Evolutionary conservation across 2,113 vertebrate species (phyloP), one percentile per base, ranked within the genome.

Genomic region (Thymallus thymallus): DNA sequence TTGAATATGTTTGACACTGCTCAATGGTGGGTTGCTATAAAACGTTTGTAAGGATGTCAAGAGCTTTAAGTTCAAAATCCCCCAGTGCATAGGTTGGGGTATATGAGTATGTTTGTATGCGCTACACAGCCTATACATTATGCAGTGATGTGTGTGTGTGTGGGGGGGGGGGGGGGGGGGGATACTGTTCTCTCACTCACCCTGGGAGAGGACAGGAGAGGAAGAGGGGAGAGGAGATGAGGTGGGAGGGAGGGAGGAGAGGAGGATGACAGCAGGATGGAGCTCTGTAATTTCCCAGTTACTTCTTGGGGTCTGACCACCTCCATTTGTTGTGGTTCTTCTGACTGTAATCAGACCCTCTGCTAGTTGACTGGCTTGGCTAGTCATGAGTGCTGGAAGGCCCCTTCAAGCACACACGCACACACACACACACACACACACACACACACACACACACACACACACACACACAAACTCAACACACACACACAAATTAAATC

Each of bases 151-250:
- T 48, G 46, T 48, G 46, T 16, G 46, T 16, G 46, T 48, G 46
- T n/a, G n/a, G n/a, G n/a, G n/a, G n/a, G n/a, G n/a, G n/a, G n/a
- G n/a, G n/a, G n/a, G n/a, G n/a, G n/a, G n/a, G n/a, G n/a, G n/a
- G n/a, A n/a, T 14, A 16, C 48, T 5, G 5, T 16, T 51, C 16
- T 18, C 48, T 51, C 16, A 5, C 48, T 16, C 48, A 16, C 14
- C 14, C 46, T 48, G 0, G 20, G 18, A 14, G 24, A 68, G 20
- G 26, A 4, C 3, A 29, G 62, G 0, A 22, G 12, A 55, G 58
- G 64, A 2, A 5, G 48, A 0, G 48, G 18, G 0, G 48, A 4
- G 48, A 0, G 0, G 48, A 5, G 51, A 2, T 0, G 14, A 4
- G 48, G 18, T 1, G 48, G 0, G 35, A 7, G 1, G 16, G 4